phyloP scores from a whole-genome alignment of 1,140 invertebrate species.

The Magallana angulata region DNA sequence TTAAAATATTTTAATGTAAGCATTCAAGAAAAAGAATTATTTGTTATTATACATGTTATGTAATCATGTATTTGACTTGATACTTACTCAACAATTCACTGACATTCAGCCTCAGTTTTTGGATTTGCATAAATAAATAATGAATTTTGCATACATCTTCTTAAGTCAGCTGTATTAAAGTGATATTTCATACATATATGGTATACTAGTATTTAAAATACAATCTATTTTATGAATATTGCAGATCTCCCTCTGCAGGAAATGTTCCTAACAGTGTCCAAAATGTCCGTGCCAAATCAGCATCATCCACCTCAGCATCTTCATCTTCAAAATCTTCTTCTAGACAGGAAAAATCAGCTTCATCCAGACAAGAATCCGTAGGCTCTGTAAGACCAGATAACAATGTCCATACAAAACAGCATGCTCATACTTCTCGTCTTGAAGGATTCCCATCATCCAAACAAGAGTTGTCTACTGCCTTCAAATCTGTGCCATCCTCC shows the following conservation, averaged over 20 bases:
- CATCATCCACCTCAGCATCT: constrained; percentile 28
- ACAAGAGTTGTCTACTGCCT: not conserved
- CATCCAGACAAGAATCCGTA: constrained; percentile 17
- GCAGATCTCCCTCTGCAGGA: constrained; percentile 27
- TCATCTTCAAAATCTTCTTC: constrained; percentile 38
- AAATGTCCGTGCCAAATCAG: constrained; percentile 25
- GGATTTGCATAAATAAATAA: no score
- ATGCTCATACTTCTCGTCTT: not conserved
- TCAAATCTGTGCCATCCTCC: not conserved
- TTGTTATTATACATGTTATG: no score
- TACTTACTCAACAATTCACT: no score
- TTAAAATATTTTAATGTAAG: no score
- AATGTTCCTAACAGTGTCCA: constrained; percentile 15
- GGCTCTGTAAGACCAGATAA: constrained; percentile 6
- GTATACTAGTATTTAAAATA: not conserved
- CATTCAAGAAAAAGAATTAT: no score
- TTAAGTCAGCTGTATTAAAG: no score
- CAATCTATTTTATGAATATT: not conserved
- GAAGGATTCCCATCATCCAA: not conserved
- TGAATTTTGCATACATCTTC: no score
- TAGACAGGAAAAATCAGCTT: constrained; percentile 10
- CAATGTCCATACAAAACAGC: not conserved
- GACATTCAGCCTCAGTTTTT: no score
- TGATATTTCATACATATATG: not conserved
- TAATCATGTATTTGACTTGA: no score